Base-by-base conservation (phyloP, 2,113 vertebrate genomes). In the Tragelaphus strepsiceros region DNA sequence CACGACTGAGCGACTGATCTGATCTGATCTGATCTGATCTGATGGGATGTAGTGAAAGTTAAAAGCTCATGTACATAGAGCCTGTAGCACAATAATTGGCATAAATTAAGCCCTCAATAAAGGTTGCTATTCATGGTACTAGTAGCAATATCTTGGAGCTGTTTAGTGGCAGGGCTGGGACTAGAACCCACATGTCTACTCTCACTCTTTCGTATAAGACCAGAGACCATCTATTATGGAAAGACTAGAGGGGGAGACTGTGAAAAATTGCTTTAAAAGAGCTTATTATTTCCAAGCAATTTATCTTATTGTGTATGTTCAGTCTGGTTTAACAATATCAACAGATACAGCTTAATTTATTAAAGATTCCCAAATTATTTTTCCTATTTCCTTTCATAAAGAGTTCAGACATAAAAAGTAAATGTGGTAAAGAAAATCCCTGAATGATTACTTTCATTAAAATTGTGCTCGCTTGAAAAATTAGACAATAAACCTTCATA, bases 381-480 rank as follows among this genome's bases (percentile, higher is more conserved):
- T 96, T 81, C 32, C 59, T 26, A 88, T 86, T 97, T 96, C 58
- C 74, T 93, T 98, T 95, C 54, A 71, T 77, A 82, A 96, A 97
- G 49, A 59, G 17, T 71, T 35, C 43, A 89, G 94, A 91, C 35
- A 86, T 64, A 88, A 96, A 94, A 87, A 95, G n/a, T n/a, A 56
- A 97, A 89, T 49, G 58, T 46, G 9, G 58, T 83, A 56, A 93
- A 91, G 94, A 91, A 83, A 94, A 92, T 56, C 54, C 78, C 59
- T 83, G 77, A 97, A 92, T 81, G 90, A 96, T 96, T 77, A 58
- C 84, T 89, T 98, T 95, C 71, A 97, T 98, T 96, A 97, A 97
- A 98, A 94, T 78, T 59, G 24, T 88, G 87, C 96, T 97, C 77
- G 43, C 90, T 80, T 93, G 61, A 59, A 97, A 39, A 97, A 90